Evolutionary conservation across 2,797 vertebrate genomes (phyloP).

Genomic region (Hypotaenidia okinawae): DNA sequence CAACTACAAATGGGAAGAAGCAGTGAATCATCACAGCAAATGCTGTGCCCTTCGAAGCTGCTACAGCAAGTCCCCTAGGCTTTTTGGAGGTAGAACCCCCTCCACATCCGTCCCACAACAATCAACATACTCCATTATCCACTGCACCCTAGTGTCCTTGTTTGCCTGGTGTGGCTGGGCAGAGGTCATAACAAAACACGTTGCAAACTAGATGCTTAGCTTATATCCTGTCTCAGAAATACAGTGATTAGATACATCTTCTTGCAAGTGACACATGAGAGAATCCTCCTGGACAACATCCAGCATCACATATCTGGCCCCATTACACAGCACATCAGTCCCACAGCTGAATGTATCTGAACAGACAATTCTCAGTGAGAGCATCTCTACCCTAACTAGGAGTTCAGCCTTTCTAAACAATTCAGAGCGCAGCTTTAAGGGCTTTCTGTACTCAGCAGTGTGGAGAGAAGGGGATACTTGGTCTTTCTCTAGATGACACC

Average conservation of each 20-base stretch:
- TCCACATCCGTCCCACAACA: neutral
- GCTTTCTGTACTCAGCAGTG: neutral
- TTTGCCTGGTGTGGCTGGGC: neutral
- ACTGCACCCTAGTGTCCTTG: neutral
- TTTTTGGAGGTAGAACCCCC: neutral
- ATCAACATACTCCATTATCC: neutral
- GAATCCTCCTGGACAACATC: neutral
- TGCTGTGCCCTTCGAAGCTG: neutral
- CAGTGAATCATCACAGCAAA: conserved; percentile 15
- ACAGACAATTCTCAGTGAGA: neutral
- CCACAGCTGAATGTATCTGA: neutral
- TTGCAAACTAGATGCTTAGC: neutral
- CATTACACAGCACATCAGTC: neutral
- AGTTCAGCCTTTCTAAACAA: neutral
- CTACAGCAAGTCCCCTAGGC: neutral
- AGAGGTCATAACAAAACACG: neutral
- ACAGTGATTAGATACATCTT: neutral
- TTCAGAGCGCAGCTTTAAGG: neutral
- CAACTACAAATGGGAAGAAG: neutral
- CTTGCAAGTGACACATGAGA: neutral
- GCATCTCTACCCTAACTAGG: neutral
- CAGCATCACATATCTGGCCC: neutral
- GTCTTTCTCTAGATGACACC: neutral
- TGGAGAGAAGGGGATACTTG: too few relatives aligned
- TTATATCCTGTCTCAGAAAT: neutral